Evolutionary conservation across 2,797 vertebrate species (phyloP), one percentile per base, ranked within the genome.

Genomic region (Hippocampus kuda): DNA sequence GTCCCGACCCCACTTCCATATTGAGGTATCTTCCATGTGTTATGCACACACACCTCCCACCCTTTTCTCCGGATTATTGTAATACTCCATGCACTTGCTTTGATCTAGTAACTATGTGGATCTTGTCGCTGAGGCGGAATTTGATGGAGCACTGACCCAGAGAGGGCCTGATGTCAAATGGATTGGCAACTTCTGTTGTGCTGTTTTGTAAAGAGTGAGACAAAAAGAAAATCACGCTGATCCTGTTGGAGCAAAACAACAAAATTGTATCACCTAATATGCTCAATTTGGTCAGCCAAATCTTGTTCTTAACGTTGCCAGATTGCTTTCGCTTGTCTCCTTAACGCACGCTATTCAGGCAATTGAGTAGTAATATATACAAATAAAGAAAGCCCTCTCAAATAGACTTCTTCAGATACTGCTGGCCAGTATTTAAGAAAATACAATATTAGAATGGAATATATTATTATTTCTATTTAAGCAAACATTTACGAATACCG

Each of bases 1-100:
- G 88, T 90, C 85, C 73, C 77, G 85, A 89, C 88, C 90, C 77
- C 84, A 89, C 88, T 89, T 90, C 85, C 85, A 75, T 73, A 72
- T 83, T 83, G 83, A 78, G 72, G 76, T 84, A 85, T 85, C 75
- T 82, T 86, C 79, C 61, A 76, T 59, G 75, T 88, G 80, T 88
- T 82, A 86, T 83, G 84, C 79, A 74, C 77, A 73, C 49, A 75
- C 73, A 75, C 75, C 64, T 70, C 79, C 69, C 65, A 53, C 26
- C 16, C 49, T 46, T 48, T 26, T 12, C 34, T 77, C 61, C 56
- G 81, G 88, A 90, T 90, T 89, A 85, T 85, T 85, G 80, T 82
- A 87, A 87, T 86, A 84, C 84, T 83, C 70, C 67, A 76, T 85
- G 81, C 81, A 82, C 81, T 81, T 73, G 71, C 87, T 89, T 88